Percentiles rank a stretch among this genome's conserved stretches.
Evolutionary conservation across 1,140 invertebrate species (phyloP).

Genomic region (Lasaia peninsularis): DNA sequence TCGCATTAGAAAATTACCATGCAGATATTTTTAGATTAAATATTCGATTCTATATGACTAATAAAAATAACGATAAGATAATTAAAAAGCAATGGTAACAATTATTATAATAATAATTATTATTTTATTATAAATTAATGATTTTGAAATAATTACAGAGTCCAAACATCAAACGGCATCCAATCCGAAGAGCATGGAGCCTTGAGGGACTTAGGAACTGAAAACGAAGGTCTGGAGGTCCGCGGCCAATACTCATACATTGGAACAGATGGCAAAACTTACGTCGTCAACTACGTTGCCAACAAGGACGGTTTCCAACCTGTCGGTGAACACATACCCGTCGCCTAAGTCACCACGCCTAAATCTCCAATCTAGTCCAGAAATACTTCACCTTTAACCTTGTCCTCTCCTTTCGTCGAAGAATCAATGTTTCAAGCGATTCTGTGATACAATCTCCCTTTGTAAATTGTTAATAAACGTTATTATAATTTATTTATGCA

Average conservation of each 20-base stretch:
- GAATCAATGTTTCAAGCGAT: conserved; percentile 47
- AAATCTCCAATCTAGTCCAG: conserved; percentile 53
- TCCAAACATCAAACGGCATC: conserved; percentile 81
- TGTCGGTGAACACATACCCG: conserved; percentile 79
- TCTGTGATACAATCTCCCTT: conserved; percentile 63
- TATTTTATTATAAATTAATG: too few relatives aligned
- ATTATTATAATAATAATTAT: too few relatives aligned
- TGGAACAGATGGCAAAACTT: conserved; percentile 82
- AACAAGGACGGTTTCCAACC: conserved; percentile 79
- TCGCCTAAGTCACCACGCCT: conserved; percentile 29
- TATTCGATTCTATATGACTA: too few relatives aligned
- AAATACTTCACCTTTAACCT: conserved; percentile 48
- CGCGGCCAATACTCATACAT: conserved; percentile 79
- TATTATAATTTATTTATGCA: conserved; percentile 41
- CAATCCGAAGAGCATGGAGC: conserved; percentile 75
- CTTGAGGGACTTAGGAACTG: conserved; percentile 77
- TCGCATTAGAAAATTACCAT: too few relatives aligned
- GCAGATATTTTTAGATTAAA: too few relatives aligned
- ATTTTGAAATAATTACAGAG: conserved; percentile 58
- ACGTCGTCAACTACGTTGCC: conserved; percentile 81
- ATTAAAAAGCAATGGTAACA: too few relatives aligned
- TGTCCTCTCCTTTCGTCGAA: conserved; percentile 30
- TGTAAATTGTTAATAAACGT: conserved; percentile 56
- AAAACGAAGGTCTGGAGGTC: conserved; percentile 80
- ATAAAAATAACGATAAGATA: too few relatives aligned